Conservation (phyloP, 2,797 vertebrate genomes). For the Sciurus vulgaris region DNA sequence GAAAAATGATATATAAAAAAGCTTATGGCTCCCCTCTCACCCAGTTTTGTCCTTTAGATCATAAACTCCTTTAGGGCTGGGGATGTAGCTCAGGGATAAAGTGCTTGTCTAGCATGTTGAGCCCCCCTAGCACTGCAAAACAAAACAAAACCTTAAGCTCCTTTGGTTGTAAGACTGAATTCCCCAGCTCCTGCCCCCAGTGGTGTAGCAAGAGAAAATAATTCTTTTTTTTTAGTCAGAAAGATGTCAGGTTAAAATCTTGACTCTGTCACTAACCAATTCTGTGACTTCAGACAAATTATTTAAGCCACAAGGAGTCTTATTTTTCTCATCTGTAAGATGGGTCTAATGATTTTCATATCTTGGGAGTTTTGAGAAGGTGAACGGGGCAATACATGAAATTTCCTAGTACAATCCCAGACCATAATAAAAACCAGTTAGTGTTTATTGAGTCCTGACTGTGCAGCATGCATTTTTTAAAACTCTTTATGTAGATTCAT, state of each 20-base stretch:
- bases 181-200: neutral
- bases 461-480: neutral
- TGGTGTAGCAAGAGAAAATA: neutral
- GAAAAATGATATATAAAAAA: neutral
- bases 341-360: neutral
- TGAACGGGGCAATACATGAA: no score
- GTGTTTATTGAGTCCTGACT: neutral
- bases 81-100: neutral
- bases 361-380: neutral
- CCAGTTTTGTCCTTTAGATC: neutral
- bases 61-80: neutral
- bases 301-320: neutral
- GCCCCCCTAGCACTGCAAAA: neutral
- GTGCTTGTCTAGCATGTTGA: no score
- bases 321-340: neutral
- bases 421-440: neutral
- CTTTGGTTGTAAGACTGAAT: neutral
- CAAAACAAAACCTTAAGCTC: neutral
- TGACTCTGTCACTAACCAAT: neutral
- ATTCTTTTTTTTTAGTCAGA: neutral
- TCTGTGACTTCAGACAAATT: neutral
- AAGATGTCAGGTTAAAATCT: constrained; percentile 25
- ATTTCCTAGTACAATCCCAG: neutral
- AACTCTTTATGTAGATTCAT: neutral
- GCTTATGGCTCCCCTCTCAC: neutral